A percentile compares a stretch with the other conserved stretches of the same genome.
Conservation (phyloP, 2,113 vertebrate genomes). For the Tetrao urogallus region DNA sequence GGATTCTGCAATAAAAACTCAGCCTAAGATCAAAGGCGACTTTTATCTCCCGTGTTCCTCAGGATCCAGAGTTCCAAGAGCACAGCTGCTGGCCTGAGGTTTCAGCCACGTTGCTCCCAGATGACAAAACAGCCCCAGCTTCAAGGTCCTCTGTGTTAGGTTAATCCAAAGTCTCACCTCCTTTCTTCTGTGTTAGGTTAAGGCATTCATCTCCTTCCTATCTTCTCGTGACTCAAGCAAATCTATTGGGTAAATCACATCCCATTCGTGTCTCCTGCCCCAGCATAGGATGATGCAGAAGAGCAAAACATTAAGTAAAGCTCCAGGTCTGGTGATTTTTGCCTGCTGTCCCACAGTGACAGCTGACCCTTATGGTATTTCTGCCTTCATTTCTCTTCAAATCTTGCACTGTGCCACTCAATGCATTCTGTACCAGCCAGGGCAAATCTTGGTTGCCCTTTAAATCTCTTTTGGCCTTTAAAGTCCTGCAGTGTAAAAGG, state of each 20-base stretch:
- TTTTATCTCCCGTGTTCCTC: slow-evolving; percentile 43
- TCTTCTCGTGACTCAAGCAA: background rate
- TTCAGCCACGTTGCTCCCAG: slow-evolving; percentile 35
- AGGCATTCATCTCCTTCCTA: background rate
- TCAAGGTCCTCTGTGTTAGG: background rate
- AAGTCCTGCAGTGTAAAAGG: background rate
- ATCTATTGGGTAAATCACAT: background rate
- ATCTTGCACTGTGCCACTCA: background rate
- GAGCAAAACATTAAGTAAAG: background rate
- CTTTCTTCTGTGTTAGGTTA: background rate
- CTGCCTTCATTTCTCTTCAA: background rate
- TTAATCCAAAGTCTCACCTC: background rate
- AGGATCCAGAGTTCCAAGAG: slow-evolving; percentile 17
- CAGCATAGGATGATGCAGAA: background rate
- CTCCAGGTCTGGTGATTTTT: background rate
- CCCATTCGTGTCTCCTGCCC: background rate
- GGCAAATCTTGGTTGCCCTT: background rate
- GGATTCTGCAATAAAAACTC: background rate
- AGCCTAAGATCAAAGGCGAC: slow-evolving; percentile 46
- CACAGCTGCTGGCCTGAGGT: slow-evolving; percentile 31
- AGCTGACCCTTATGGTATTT: background rate
- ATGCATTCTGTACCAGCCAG: background rate
- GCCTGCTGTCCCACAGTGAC: background rate
- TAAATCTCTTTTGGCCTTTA: slow-evolving; percentile 22
- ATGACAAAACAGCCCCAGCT: slow-evolving; percentile 12